These are phyloP conservation scores for Elephantulus edwardii DNA, from an alignment of 2,113 vertebrate species.

Conservation along the genomic window DNA sequence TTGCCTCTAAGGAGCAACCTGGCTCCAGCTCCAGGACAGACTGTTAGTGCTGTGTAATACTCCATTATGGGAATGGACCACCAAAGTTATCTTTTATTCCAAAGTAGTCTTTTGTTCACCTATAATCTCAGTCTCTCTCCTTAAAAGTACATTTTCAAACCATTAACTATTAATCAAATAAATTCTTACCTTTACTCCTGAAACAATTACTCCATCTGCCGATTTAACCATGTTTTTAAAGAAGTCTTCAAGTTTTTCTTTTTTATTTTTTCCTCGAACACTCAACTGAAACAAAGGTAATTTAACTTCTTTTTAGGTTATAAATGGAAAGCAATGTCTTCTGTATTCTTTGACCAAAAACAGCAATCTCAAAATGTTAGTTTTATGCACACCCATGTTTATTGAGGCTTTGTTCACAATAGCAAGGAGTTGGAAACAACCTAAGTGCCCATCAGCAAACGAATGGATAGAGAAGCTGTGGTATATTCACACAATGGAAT, in stretches of 20 bases:
- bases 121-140: background rate
- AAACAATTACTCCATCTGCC: constrained; percentile 98
- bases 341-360: constrained; percentile 44
- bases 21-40: no score
- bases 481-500: no score
- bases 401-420: no score
- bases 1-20: no score
- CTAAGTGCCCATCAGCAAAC: no score
- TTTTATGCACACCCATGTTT: no score
- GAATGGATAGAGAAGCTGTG: no score
- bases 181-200: constrained; percentile 94
- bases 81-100: constrained; percentile 27
- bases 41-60: no score
- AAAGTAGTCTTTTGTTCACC: background rate
- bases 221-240: constrained; percentile 99
- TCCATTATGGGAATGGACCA: no score
- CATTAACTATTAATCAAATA: constrained; percentile 27
- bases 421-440: no score
- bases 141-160: constrained; percentile 43
- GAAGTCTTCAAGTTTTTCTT: constrained; percentile 99
- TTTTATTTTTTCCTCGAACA: constrained; percentile 99
- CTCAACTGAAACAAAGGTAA: constrained; percentile 90
- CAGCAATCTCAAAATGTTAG: background rate
- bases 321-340: constrained; percentile 1
- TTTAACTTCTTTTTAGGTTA: constrained; percentile 46